Evolutionary conservation across 2,113 vertebrate species (phyloP).

Genomic region (Rousettus leschenaultii): DNA sequence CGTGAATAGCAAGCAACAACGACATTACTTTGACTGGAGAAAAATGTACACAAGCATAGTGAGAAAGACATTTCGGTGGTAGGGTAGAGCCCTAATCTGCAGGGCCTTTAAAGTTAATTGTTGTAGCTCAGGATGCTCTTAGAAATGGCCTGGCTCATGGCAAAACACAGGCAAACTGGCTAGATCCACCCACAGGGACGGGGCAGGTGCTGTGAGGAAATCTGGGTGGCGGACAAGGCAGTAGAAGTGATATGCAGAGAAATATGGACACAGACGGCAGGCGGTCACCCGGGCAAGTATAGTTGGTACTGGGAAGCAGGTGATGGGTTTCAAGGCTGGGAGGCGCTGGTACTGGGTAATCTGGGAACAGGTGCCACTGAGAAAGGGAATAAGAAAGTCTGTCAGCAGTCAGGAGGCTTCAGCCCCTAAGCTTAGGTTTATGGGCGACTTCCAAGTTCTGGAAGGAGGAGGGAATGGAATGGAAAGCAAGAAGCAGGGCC

Average conservation of each 20-base stretch:
- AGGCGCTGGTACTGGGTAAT: background rate
- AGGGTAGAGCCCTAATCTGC: background rate
- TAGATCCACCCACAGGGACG: too few relatives aligned
- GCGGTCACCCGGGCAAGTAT: background rate
- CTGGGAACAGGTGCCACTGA: constrained; percentile 44
- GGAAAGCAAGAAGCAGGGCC: constrained; percentile 41
- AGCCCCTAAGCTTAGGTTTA: background rate
- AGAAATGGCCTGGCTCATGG: background rate
- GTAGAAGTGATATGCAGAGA: background rate
- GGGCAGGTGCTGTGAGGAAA: background rate
- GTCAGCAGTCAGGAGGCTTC: constrained; percentile 30
- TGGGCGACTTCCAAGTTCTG: constrained; percentile 51
- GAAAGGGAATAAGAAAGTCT: constrained; percentile 9
- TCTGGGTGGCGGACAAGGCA: background rate
- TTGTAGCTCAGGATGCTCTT: background rate
- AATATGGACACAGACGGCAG: background rate
- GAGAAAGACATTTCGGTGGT: background rate
- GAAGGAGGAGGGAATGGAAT: background rate
- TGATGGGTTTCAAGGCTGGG: background rate
- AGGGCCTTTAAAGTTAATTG: background rate
- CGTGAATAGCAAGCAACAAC: background rate
- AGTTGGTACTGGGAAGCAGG: background rate
- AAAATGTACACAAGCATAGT: background rate
- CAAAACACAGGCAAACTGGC: background rate
- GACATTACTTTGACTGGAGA: background rate